A percentile compares a stretch with the other conserved stretches of the same genome.
phyloP scores from a whole-genome alignment of 2,888 invertebrate genomes.

The Drosophila acutilabella region DNA sequence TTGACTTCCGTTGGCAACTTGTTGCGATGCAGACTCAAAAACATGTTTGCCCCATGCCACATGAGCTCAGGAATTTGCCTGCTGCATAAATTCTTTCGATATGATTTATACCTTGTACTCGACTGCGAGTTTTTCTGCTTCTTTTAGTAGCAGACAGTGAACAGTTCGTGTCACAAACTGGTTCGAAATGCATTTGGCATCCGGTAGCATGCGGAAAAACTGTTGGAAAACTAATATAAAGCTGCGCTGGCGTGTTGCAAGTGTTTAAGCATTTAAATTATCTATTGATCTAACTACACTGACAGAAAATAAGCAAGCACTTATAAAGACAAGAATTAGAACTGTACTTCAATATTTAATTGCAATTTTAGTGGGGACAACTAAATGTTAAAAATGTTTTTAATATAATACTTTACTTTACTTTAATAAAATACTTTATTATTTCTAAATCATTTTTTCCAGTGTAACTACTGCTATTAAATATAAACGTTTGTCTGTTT shows the following conservation, averaged over 20 bases:
- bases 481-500: slow-evolving; percentile 15
- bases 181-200: slow-evolving; percentile 69
- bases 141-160: not conserved
- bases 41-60: slow-evolving; percentile 58
- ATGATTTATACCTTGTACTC: slow-evolving; percentile 64
- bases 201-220: slow-evolving; percentile 54
- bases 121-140: not conserved
- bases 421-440: no score
- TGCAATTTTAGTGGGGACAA: no score
- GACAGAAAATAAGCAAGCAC: not conserved
- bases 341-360: no score
- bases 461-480: not conserved
- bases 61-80: slow-evolving; percentile 68
- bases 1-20: slow-evolving; percentile 69
- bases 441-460: not conserved
- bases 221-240: slow-evolving; percentile 27
- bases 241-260: slow-evolving; percentile 51
- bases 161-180: slow-evolving; percentile 62
- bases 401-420: no score
- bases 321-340: no score
- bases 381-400: no score
- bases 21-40: slow-evolving; percentile 48
- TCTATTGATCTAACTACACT: slow-evolving; percentile 3
- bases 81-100: slow-evolving; percentile 76
- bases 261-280: slow-evolving; percentile 64